Evolutionary conservation across 92 coral and sea anemone species (phyloP).

Genomic region (Epizoanthus ramosus): DNA sequence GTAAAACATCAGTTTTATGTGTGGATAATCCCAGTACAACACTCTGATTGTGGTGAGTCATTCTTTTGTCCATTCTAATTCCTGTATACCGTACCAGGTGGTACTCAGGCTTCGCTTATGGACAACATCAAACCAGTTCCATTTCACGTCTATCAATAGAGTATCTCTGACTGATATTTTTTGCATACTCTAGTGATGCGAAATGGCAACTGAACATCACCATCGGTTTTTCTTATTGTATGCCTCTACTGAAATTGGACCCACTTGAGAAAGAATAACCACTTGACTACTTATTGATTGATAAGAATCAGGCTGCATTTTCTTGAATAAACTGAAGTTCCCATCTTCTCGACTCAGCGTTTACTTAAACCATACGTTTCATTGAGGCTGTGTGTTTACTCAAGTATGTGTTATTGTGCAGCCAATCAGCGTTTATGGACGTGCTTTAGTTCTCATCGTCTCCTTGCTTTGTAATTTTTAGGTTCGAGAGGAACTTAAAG

Average conservation of each 20-base stretch:
- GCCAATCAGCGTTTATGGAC: no score
- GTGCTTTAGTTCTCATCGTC: background rate
- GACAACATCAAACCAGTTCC: no score
- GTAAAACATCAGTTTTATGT: no score
- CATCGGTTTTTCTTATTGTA: background rate
- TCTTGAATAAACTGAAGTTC: background rate
- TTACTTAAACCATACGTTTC: background rate
- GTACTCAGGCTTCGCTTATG: no score
- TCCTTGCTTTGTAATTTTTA: background rate
- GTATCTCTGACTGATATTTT: no score
- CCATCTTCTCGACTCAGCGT: background rate
- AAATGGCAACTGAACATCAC: background rate
- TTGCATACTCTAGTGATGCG: background rate
- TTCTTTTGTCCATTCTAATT: background rate
- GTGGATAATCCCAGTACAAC: background rate
- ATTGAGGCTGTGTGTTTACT: background rate
- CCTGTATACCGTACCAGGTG: background rate
- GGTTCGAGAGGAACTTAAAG: slow-evolving; percentile 85
- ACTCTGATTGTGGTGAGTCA: background rate
- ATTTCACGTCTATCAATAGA: no score
- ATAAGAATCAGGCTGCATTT: background rate
- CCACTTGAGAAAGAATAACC: no score
- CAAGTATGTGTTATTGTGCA: background rate
- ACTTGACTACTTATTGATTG: no score
- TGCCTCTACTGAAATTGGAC: no score